A percentile compares a stretch with the other conserved stretches of the same genome.
These are phyloP conservation scores for Napeogenes sylphis DNA, from an alignment of 2,888 invertebrate genomes.

Conservation along the genomic window DNA sequence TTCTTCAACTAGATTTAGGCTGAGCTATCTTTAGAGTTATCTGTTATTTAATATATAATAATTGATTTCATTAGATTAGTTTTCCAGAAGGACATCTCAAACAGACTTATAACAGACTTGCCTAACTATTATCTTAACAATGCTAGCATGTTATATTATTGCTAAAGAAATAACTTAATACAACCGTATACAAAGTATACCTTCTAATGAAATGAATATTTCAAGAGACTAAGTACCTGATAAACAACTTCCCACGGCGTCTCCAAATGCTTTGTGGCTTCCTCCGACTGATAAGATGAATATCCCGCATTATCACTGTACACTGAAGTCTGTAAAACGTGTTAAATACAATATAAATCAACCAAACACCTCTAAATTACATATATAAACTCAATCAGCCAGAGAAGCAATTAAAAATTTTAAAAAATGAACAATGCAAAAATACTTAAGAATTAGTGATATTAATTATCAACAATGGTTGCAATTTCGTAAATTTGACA, in stretches of 20 bases:
- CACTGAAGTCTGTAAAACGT: constrained; percentile 43
- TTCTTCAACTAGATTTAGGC: too few relatives aligned
- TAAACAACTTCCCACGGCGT: constrained; percentile 65
- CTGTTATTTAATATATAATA: too few relatives aligned
- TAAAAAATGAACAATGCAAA: neutral
- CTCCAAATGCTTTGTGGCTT: constrained; percentile 46
- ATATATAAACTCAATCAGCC: neutral
- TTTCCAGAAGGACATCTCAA: too few relatives aligned
- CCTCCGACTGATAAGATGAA: constrained; percentile 41
- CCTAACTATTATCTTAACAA: too few relatives aligned
- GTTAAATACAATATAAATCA: neutral
- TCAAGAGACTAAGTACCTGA: constrained; percentile 40
- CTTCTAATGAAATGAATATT: neutral
- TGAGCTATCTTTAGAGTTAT: too few relatives aligned
- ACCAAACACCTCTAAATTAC: neutral
- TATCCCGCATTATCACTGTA: constrained; percentile 42
- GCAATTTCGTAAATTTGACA: too few relatives aligned
- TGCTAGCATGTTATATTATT: too few relatives aligned
- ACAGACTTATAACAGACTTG: too few relatives aligned
- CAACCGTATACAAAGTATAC: neutral
- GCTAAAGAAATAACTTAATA: too few relatives aligned
- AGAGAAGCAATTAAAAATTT: neutral
- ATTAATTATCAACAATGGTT: too few relatives aligned
- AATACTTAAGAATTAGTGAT: neutral
- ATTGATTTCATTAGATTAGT: too few relatives aligned